These are phyloP conservation scores for Enteromius anoplus DNA, from an alignment of 2,797 vertebrate species.

Conservation along the genomic window DNA sequence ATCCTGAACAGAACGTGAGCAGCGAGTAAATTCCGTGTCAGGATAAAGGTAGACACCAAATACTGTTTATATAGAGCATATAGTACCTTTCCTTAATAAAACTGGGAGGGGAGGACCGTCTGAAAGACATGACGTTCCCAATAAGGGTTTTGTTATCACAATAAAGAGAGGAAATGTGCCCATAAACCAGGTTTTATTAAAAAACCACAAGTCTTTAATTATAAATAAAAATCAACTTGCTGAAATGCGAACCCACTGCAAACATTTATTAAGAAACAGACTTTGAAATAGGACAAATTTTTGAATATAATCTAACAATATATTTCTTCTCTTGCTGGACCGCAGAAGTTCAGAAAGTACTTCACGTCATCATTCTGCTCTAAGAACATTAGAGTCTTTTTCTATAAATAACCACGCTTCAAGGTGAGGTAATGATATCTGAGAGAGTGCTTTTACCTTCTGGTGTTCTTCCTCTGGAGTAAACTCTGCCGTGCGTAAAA, in stretches of 20 bases:
- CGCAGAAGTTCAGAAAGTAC: conserved; percentile 31
- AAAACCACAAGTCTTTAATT: not conserved
- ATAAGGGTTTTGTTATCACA: not conserved
- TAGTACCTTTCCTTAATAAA: conserved; percentile 22
- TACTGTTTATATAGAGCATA: conserved; percentile 60
- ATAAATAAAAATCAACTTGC: not conserved
- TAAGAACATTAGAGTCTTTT: conserved; percentile 2
- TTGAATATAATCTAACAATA: not conserved
- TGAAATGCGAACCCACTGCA: not conserved
- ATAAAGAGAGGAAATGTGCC: not conserved
- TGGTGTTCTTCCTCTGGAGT: conserved; percentile 1
- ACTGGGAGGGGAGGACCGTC: not conserved
- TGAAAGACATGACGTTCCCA: not conserved
- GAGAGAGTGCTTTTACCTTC: conserved; percentile 45
- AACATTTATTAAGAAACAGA: not conserved
- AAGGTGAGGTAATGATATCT: not conserved
- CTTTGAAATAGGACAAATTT: not conserved
- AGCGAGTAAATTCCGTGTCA: conserved; percentile 77
- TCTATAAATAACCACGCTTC: not conserved
- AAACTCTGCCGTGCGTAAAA: not conserved
- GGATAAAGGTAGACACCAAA: conserved; percentile 68
- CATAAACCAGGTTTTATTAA: not conserved
- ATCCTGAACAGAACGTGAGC: conserved; percentile 81
- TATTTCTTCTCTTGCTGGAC: not conserved
- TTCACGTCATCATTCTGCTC: conserved; percentile 14